Evolutionary conservation across 2,797 vertebrate genomes (phyloP).

Genomic region (Cyclura pinguis): DNA sequence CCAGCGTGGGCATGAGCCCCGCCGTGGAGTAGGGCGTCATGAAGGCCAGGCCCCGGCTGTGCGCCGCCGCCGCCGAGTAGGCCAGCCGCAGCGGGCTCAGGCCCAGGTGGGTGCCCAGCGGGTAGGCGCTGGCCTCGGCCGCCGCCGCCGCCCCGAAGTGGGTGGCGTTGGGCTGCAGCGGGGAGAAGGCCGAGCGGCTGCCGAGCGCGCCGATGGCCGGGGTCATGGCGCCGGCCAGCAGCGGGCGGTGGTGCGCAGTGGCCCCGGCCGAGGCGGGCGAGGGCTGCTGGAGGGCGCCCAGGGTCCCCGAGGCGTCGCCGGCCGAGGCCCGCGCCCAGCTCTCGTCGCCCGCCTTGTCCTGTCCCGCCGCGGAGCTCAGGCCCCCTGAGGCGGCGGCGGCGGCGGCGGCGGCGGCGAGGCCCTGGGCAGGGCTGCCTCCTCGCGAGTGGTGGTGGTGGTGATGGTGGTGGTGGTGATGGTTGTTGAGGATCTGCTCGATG

Average conservation of each 20-base stretch:
- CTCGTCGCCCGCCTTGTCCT: conserved; percentile 70
- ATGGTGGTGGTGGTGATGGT: conserved; percentile 85
- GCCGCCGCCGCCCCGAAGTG: conserved; percentile 86
- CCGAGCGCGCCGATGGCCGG: conserved; percentile 87
- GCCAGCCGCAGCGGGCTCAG: conserved; percentile 95
- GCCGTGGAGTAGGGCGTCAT: conserved; percentile 98
- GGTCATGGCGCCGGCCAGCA: conserved; percentile 93
- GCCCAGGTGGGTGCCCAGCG: conserved; percentile 92
- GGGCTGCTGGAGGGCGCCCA: conserved; percentile 80
- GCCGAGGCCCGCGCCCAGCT: conserved; percentile 80
- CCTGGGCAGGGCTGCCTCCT: conserved; percentile 76
- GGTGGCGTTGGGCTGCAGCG: conserved; percentile 92
- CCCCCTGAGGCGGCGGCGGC: conserved; percentile 65
- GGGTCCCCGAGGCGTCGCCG: conserved; percentile 61
- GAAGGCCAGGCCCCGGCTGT: conserved; percentile 97
- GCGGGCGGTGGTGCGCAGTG: conserved; percentile 84
- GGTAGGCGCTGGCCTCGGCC: conserved; percentile 88
- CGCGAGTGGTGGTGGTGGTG: conserved; percentile 86
- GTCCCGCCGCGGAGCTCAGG: conserved; percentile 62
- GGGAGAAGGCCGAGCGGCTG: conserved; percentile 97
- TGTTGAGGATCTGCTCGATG: conserved; percentile 98
- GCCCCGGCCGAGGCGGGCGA: conserved; percentile 71
- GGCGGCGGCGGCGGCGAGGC: conserved; percentile 73
- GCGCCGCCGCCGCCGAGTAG: conserved; percentile 89
- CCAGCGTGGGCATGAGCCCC: conserved; percentile 94